Conservation (phyloP, 64 coral and sea anemone species). For the Acropora tenuis region DNA sequence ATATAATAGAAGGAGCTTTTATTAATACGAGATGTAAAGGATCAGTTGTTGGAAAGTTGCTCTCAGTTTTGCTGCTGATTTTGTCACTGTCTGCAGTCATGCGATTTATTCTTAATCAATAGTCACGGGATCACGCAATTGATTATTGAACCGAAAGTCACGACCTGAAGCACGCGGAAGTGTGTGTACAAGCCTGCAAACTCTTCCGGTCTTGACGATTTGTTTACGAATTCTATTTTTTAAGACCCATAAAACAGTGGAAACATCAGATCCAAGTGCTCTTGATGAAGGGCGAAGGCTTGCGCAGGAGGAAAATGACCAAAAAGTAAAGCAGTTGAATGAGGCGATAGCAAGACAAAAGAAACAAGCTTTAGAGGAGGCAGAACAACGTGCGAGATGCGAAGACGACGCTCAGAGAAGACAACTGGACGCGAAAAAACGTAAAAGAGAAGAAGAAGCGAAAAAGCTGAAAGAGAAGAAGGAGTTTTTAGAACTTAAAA, state of each 20-base stretch:
- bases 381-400: not conserved
- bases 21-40: no score
- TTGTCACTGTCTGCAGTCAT: no score
- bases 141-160: no score
- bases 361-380: not conserved
- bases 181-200: no score
- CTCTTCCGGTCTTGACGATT: no score
- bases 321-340: not conserved
- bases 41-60: no score
- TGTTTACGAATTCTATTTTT: not conserved
- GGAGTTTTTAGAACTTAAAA: not conserved
- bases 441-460: not conserved
- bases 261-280: slow-evolving; percentile 40
- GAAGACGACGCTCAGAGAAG: not conserved
- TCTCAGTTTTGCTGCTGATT: no score
- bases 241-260: slow-evolving; percentile 40
- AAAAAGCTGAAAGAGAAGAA: not conserved
- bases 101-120: no score
- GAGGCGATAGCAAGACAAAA: not conserved
- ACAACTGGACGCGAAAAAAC: not conserved
- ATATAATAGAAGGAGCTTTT: no score
- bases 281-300: not conserved
- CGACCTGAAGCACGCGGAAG: no score
- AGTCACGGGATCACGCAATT: no score
- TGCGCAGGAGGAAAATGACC: slow-evolving; percentile 40